phyloP scores from a whole-genome alignment of 2,797 vertebrate genomes.

The Gallinago solitaria region DNA sequence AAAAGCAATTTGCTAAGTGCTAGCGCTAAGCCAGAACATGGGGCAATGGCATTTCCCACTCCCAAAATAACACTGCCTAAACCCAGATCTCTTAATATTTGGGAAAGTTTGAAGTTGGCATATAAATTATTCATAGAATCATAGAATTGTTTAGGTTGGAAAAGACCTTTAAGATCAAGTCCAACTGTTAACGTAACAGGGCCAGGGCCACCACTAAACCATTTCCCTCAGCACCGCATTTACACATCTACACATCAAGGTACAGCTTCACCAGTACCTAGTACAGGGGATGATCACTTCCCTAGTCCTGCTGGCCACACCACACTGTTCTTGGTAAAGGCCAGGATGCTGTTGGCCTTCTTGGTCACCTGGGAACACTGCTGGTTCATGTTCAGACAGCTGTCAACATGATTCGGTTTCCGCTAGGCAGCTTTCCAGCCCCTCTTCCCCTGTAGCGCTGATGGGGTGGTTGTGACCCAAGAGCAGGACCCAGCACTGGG shows the following conservation, averaged over 20 bases:
- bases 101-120: background rate
- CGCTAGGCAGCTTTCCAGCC: background rate
- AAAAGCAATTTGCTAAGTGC: background rate
- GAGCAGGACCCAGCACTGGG: background rate
- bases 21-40: background rate
- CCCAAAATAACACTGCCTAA: background rate
- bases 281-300: background rate
- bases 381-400: background rate
- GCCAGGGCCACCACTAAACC: background rate
- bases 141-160: background rate
- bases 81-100: background rate
- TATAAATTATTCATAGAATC: background rate
- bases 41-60: background rate
- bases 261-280: background rate
- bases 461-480: background rate
- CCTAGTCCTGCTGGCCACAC: background rate
- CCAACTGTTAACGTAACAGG: background rate
- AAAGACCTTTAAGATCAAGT: background rate
- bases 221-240: background rate
- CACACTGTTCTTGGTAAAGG: background rate
- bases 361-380: background rate
- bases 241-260: background rate
- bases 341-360: background rate
- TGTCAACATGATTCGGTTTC: background rate
- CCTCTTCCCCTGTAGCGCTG: background rate